Conservation (phyloP, 1,140 invertebrate species). For the Drosophila bipectinata region DNA sequence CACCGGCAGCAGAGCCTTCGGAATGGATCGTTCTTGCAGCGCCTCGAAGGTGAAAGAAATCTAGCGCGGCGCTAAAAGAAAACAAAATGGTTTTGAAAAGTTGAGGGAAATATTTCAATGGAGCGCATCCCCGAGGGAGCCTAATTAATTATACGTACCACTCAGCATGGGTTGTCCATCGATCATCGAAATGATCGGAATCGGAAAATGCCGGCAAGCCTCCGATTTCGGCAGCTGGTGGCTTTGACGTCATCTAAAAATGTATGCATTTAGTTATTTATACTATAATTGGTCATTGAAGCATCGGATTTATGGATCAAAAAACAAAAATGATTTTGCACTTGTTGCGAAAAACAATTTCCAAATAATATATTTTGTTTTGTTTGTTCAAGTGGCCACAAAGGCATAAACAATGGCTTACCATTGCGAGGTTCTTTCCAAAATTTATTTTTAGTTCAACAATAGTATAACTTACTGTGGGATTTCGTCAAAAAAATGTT, state of each 20-base stretch:
- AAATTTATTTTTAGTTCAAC: slow-evolving; percentile 51
- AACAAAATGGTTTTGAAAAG: slow-evolving; percentile 19
- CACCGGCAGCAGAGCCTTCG: slow-evolving; percentile 10
- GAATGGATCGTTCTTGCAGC: slow-evolving; percentile 25
- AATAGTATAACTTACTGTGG: slow-evolving; percentile 21
- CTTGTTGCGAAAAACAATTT: slow-evolving; percentile 8
- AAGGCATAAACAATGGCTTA: slow-evolving; percentile 49
- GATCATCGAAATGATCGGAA: slow-evolving; percentile 18
- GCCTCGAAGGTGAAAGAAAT: slow-evolving; percentile 14
- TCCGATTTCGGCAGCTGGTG: slow-evolving; percentile 43
- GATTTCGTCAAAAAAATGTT: slow-evolving; percentile 28
- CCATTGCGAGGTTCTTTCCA: slow-evolving; percentile 22
- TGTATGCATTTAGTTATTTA: slow-evolving; percentile 12
- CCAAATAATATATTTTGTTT: slow-evolving; percentile 14
- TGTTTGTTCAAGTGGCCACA: slow-evolving; percentile 42
- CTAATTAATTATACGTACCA: slow-evolving; percentile 56
- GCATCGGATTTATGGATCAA: slow-evolving; percentile 15
- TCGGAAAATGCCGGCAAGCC: slow-evolving; percentile 25
- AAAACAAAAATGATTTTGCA: slow-evolving; percentile 23
- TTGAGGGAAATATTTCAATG: slow-evolving; percentile 4
- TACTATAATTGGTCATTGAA: slow-evolving; percentile 1
- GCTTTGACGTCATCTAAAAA: slow-evolving; percentile 70
- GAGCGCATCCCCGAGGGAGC: slow-evolving; percentile 20
- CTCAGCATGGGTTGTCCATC: slow-evolving; percentile 31
- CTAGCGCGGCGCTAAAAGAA: slow-evolving; percentile 40